Base-by-base conservation (phyloP, 1,140 invertebrate genomes). In the Bombus polaris region DNA sequence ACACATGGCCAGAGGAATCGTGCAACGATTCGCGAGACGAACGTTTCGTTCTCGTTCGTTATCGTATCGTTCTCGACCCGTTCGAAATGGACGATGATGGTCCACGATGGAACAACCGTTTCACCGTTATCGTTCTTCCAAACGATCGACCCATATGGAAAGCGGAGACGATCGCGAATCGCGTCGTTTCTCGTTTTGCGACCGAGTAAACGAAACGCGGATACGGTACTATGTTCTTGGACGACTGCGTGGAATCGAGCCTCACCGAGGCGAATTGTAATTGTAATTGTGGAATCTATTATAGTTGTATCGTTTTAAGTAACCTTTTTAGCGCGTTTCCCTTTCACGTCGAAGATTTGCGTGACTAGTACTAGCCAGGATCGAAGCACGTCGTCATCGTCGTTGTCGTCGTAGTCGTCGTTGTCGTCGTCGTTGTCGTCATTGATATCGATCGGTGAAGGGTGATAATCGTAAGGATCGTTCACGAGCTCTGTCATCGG, bases 121-220 rank as follows among this genome's bases (percentile, higher is more conserved):
- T 25, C 13, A 22, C 22, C 66, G 35, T 13, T 62, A 78, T 25
- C n/a, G 42, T 68, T 37, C 15, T 6, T 13, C 9, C 39, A 42
- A 47, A 6, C 4, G n/a, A 22, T 44, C 57, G 32, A 66, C 28
- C 72, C 81, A 76, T 83, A 83, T 77, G 73, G 81, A 68, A 77
- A 39, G 42, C 5, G 62, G 68, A 57, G 62, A 28, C 15, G 39
- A 39, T 18, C 10, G 18, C 13, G 28, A 62, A 13, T n/a, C n/a
- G n/a, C 1, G 62, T 65, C 62, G 65, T 35, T 68, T 68, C 35
- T 35, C 32, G 22, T 68, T 35, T 68, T 32, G 3, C 8, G 66
- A 10, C 8, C 66, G 32, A 68, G 18, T 10, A 10, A 22, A 32
- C 32, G 32, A 68, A 25, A 53, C 47, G 47, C 32, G 18, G 18